Evolutionary conservation across 1,140 invertebrate genomes (phyloP), one percentile per base, ranked within the genome.

Genomic region (Polyergus mexicanus): DNA sequence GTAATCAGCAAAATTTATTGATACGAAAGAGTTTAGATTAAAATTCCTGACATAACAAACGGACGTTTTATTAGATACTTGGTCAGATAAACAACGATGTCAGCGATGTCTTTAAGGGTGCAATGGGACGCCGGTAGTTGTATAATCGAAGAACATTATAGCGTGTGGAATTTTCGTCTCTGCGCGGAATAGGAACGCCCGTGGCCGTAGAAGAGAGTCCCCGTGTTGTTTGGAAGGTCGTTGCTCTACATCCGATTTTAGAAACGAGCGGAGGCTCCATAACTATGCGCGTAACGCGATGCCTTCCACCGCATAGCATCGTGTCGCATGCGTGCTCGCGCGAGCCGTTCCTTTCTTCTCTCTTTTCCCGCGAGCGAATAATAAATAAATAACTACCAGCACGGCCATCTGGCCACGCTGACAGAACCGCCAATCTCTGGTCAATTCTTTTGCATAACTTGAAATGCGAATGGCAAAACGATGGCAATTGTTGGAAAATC

Each of bases 201-300:
- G 75, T 51, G n/a, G n/a, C 68, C 84, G 76, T 89, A 88, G 66
- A 66, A 89, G 89, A 51, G 16, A 51, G 47, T 51, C 91, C 93
- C 92, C 90, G 90, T 94, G 94, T 94, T 94, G 93, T 94, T 92
- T 89, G 92, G 94, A 94, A 94, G 94, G 94, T 95, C 94, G 93
- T 94, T 95, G 94, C 94, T 94, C 94, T 91, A 95, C 88, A 94
- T 95, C 94, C 93, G 94, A 94, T 94, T 94, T 95, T 95, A 95
- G 94, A 94, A 88, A 87, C 90, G 90, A 91, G 89, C 92, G 85
- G 91, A 86, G 85, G 85, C 88, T 63, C 86, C 89, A 81, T 85
- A 89, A 87, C 85, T 62, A 71, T 85, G 86, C 77, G 56, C 88
- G 88, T 85, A 89, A 87, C 65, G 88, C 44, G 76, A 66, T 80